phyloP scores from a whole-genome alignment of 2,888 invertebrate species.

The Tortrix viridana region DNA sequence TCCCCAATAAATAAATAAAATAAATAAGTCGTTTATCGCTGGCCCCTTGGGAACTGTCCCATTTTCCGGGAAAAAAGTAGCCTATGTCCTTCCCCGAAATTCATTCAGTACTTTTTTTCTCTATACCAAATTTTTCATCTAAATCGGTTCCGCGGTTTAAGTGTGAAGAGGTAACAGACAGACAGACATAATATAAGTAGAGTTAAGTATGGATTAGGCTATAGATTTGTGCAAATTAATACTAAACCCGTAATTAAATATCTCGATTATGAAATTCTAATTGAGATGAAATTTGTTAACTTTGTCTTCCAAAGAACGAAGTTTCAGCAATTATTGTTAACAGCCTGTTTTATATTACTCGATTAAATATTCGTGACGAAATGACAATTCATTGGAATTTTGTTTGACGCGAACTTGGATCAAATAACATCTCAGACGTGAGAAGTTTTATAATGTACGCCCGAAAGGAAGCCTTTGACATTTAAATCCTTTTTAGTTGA shows the following conservation, averaged over 20 bases:
- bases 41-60: too few species aligned
- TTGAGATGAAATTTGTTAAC: constrained; percentile 19
- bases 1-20: too few species aligned
- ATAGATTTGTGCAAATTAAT: background rate
- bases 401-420: constrained; percentile 17
- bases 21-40: too few species aligned
- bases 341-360: constrained; percentile 6
- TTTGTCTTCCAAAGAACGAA: constrained; percentile 13
- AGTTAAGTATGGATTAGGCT: too few species aligned
- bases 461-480: constrained; percentile 8
- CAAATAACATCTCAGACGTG: constrained; percentile 22
- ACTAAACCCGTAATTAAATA: background rate
- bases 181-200: too few species aligned
- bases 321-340: constrained; percentile 8
- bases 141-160: too few species aligned
- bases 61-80: too few species aligned
- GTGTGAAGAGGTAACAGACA: too few species aligned
- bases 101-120: too few species aligned
- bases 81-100: too few species aligned
- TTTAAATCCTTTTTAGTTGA: constrained; percentile 17
- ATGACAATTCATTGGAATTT: constrained; percentile 16
- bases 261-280: constrained; percentile 18
- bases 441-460: constrained; percentile 29
- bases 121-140: too few species aligned
- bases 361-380: constrained; percentile 18